phyloP scores from a whole-genome alignment of 1,140 invertebrate species.

The Ganaspis sp. region DNA sequence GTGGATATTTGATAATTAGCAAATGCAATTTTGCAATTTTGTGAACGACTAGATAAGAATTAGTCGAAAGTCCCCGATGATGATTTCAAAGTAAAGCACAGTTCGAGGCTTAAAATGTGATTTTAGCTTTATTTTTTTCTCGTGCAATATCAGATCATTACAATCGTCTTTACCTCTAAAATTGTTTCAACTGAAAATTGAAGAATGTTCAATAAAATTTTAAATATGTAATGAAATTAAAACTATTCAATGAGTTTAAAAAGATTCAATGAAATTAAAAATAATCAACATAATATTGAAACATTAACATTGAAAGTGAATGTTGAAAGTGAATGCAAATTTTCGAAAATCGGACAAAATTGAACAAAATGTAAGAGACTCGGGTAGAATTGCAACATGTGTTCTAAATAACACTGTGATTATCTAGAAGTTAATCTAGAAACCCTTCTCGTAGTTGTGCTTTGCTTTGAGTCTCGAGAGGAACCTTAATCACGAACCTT shows the following conservation, averaged over 20 bases:
- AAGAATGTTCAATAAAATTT: too few relatives aligned
- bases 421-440: not conserved
- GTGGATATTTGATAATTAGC: not conserved
- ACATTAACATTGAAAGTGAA: not conserved
- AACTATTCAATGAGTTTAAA: too few relatives aligned
- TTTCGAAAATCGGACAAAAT: not conserved
- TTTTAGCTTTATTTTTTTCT: constrained; percentile 8
- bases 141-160: constrained; percentile 14
- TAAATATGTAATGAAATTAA: too few relatives aligned
- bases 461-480: not conserved
- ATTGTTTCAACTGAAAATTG: too few relatives aligned
- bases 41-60: not conserved
- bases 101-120: not conserved
- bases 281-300: too few relatives aligned
- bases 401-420: constrained; percentile 4
- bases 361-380: not conserved
- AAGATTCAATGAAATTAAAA: too few relatives aligned
- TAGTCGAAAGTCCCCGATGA: not conserved
- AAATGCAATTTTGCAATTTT: not conserved
- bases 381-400: not conserved
- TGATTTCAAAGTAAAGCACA: constrained; percentile 13
- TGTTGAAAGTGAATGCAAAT: not conserved
- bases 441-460: not conserved
- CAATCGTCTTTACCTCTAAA: too few relatives aligned
- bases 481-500: not conserved